phyloP scores from a whole-genome alignment of 2,888 invertebrate species.

The Ferdinandea cuprea region DNA sequence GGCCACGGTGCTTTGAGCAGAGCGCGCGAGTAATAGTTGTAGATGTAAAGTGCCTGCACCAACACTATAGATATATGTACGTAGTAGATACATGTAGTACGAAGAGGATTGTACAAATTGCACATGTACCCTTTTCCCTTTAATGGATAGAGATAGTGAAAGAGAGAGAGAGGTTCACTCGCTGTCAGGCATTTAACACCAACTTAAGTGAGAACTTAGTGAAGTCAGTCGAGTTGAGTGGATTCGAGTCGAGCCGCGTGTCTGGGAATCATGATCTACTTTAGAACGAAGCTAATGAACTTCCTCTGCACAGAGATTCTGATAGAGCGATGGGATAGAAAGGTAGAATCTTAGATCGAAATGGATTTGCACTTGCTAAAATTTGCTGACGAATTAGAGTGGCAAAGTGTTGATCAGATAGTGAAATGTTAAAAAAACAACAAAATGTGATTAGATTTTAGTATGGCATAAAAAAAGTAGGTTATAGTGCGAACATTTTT shows the following conservation, averaged over 20 bases:
- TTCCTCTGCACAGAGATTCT: conserved; percentile 31
- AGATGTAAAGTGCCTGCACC: neutral
- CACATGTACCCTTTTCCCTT: conserved; percentile 25
- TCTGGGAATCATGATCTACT: conserved; percentile 69
- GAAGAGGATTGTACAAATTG: conserved; percentile 33
- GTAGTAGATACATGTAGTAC: neutral
- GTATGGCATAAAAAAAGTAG: conserved; percentile 20
- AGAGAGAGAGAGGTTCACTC: conserved; percentile 40
- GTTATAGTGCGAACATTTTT: conserved; percentile 4
- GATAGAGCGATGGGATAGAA: conserved; percentile 20
- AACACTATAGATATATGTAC: neutral
- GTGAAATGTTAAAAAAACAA: conserved; percentile 17
- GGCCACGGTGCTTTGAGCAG: conserved; percentile 25
- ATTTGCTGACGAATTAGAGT: conserved; percentile 54
- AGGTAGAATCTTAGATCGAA: conserved; percentile 44
- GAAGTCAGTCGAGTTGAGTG: conserved; percentile 43
- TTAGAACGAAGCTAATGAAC: conserved; percentile 70
- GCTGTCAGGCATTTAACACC: conserved; percentile 63
- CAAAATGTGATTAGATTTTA: neutral
- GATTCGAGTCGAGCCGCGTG: conserved; percentile 61
- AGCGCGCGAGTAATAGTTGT: conserved; percentile 1
- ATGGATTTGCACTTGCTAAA: conserved; percentile 62
- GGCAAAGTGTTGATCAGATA: conserved; percentile 44
- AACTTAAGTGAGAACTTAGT: conserved; percentile 53
- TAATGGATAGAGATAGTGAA: conserved; percentile 17